Evolutionary conservation across 2,113 vertebrate species (phyloP).

Genomic region (Oenanthe melanoleuca): DNA sequence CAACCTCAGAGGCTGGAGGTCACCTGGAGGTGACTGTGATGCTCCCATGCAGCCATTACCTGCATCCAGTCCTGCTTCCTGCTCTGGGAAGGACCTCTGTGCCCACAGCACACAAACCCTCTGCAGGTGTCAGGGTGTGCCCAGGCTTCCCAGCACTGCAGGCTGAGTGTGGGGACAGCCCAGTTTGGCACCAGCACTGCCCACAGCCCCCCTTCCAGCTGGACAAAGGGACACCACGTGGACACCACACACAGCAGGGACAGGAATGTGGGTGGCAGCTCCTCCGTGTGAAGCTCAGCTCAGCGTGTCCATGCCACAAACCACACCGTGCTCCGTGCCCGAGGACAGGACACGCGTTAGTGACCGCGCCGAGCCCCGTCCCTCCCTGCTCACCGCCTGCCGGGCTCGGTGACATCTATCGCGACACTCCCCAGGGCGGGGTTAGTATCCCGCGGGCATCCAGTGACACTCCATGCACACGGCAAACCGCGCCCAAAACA

Average conservation of each 20-base stretch:
- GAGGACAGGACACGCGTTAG: not conserved
- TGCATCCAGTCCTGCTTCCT: not conserved
- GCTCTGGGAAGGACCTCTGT: not conserved
- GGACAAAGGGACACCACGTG: accelerated
- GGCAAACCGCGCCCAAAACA: constrained; percentile 71
- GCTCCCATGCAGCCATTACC: not conserved
- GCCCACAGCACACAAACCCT: not conserved
- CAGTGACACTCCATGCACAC: constrained; percentile 82
- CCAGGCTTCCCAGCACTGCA: accelerated
- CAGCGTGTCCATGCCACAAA: not conserved
- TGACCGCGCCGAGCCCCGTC: not conserved
- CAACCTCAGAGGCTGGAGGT: accelerated
- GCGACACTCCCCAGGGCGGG: not conserved
- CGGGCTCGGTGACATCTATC: not conserved
- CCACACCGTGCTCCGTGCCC: constrained; percentile 31
- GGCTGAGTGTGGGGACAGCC: not conserved
- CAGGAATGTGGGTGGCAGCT: not conserved
- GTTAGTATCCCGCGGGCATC: constrained; percentile 77
- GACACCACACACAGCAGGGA: not conserved
- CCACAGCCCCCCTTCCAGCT: accelerated
- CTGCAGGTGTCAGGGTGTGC: accelerated
- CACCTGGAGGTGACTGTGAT: not conserved
- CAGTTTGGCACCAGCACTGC: not conserved
- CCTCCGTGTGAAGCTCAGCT: not conserved
- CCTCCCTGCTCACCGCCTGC: not conserved